A percentile compares a stretch with the other conserved stretches of the same genome.
Evolutionary conservation across 2,888 invertebrate species (phyloP).

Genomic region (Norana najaformis): DNA sequence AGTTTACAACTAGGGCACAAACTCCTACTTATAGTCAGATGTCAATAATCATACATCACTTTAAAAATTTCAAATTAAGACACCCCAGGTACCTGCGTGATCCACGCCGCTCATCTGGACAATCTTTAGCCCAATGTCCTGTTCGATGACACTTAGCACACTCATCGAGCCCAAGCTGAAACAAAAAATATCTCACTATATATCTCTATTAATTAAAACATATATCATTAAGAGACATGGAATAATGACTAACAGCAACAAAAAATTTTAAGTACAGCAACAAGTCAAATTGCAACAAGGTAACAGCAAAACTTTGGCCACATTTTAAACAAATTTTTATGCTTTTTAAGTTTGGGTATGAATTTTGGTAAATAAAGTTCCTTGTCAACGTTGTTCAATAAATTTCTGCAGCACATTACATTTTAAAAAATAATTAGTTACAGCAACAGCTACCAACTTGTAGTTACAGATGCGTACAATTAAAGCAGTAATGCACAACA

Average conservation of each 20-base stretch:
- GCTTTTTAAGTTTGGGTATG: no score
- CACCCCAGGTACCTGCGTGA: conserved; percentile 36
- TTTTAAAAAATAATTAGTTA: no score
- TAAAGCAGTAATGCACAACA: neutral
- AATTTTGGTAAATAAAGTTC: no score
- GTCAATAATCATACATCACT: neutral
- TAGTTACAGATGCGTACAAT: neutral
- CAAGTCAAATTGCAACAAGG: no score
- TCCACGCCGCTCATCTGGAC: conserved; percentile 56
- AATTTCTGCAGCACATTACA: no score
- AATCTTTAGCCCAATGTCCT: conserved; percentile 64
- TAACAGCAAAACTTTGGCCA: neutral
- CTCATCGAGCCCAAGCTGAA: conserved; percentile 56
- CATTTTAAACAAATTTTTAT: no score
- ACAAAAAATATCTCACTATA: neutral
- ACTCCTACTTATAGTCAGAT: no score
- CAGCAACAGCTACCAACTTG: no score
- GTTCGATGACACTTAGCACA: conserved; percentile 62
- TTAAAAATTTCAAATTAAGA: neutral
- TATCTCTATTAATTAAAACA: neutral
- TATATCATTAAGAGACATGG: neutral
- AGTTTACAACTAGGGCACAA: neutral
- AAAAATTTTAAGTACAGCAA: neutral
- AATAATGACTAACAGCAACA: neutral
- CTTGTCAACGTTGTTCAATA: neutral